Conservation (phyloP, 2,113 vertebrate species). For the Anthoscopus minutus region DNA sequence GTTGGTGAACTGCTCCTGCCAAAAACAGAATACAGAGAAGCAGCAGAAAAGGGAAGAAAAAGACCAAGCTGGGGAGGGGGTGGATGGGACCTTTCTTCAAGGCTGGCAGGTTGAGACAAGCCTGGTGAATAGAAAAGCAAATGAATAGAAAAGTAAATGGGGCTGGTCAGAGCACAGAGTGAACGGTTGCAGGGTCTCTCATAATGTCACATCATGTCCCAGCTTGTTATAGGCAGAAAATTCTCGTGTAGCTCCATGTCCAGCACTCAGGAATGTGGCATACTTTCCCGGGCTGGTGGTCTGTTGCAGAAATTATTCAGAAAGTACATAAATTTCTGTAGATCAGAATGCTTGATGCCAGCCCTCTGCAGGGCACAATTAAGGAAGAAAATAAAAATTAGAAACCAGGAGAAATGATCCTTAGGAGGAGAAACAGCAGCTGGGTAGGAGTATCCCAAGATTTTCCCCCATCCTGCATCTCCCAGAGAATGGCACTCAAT, state of each 20-base stretch:
- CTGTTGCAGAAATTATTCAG: neutral
- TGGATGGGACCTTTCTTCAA: neutral
- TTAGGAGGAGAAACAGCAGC: neutral
- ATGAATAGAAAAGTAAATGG: neutral
- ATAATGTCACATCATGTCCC: neutral
- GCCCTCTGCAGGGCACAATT: fast-evolving
- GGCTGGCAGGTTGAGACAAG: conserved; percentile 21
- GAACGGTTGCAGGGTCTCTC: neutral
- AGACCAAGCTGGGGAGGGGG: neutral
- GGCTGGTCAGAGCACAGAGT: neutral
- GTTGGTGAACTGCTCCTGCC: neutral
- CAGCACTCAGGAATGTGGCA: neutral
- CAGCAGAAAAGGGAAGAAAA: neutral
- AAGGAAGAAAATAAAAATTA: neutral
- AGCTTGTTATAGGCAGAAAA: neutral
- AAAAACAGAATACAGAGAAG: neutral
- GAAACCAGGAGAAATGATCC: neutral
- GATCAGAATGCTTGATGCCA: neutral
- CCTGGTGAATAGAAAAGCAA: neutral
- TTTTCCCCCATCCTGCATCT: neutral
- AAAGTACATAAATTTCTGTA: neutral
- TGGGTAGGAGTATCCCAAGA: neutral
- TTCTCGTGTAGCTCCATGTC: fast-evolving
- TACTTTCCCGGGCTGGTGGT: neutral
- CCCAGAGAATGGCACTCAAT: neutral